A percentile compares a stretch with the other conserved stretches of the same genome.
Evolutionary conservation across 2,888 invertebrate genomes (phyloP).

Genomic region (Andrena camellia): DNA sequence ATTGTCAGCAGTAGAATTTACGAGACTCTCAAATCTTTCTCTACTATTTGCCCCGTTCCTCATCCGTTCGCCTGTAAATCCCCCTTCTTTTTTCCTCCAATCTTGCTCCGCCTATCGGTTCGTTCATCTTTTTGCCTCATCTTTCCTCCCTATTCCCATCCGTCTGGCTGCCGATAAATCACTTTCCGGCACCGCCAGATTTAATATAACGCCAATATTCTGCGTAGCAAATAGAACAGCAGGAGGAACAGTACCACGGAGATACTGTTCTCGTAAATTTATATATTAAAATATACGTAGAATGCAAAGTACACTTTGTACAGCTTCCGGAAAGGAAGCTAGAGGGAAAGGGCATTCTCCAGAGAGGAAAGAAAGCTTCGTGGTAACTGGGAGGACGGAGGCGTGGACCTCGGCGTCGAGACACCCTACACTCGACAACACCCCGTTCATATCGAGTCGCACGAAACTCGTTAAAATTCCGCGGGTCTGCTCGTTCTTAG

Average conservation of each 20-base stretch:
- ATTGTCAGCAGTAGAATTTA: conserved; percentile 79
- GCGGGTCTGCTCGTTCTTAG: conserved; percentile 74
- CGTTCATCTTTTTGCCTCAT: conserved; percentile 18
- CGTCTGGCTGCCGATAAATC: conserved; percentile 72
- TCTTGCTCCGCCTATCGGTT: conserved; percentile 1
- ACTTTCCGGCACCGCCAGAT: conserved; percentile 71
- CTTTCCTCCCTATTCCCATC: conserved; percentile 24
- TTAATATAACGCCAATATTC: conserved; percentile 77
- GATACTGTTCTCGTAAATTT: background rate
- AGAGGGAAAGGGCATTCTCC: background rate
- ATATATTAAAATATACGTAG: background rate
- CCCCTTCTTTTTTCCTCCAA: background rate
- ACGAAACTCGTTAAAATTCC: conserved; percentile 80
- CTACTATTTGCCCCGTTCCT: background rate
- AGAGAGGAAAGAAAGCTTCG: conserved; percentile 4
- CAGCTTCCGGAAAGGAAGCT: background rate
- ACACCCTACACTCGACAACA: conserved; percentile 2
- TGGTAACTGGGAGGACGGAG: background rate
- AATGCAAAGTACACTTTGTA: background rate
- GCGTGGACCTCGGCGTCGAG: conserved; percentile 22
- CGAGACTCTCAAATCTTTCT: conserved; percentile 60
- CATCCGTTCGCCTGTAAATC: conserved; percentile 12
- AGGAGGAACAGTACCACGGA: background rate
- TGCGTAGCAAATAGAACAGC: conserved; percentile 64
- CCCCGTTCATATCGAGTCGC: conserved; percentile 66